Evolutionary conservation across 2,888 invertebrate genomes (phyloP), one percentile per base, ranked within the genome.

Genomic region (Drosophila sordidula): DNA sequence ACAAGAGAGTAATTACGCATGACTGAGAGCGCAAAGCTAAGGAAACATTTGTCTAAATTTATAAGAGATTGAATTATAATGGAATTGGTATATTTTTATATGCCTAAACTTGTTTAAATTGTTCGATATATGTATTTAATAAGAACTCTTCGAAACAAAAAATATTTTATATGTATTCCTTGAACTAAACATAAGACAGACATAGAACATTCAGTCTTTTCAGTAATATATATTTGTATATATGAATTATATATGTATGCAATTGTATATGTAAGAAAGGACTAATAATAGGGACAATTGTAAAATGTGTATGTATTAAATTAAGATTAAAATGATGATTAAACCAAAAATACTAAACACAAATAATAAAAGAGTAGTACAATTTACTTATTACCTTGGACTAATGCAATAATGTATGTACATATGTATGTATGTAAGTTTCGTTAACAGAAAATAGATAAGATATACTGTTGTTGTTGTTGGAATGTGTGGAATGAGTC

Each of bases 241-340:
- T 11, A 25, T 46, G 25, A 16, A 26, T 34, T 41, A n/a, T 50
- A 51, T 45, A 41, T 52, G 41, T 52, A 18, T 39, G 29, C 29
- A 54, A n/a, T 22, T 12, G 55, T 65, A 41, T 65, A 65, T 34
- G 44, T 67, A 25, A 39, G 26, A 56, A 32, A 36, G 26, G 29
- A 46, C 38, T 52, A 38, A 58, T 18, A 49, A 49, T 42, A 14
- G 14, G 36, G 32, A 22, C 39, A 26, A 49, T 44, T 29, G 46
- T 44, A 22, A 47, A 38, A 9, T 29, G 26, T 64, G 25, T 22
- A 39, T 12, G 12, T 12, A 22, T 12, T 11, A 11, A 11, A 11
- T n/a, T 22, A 34, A 6, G 29, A 49, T 18, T 18, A 32, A 8
- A 36, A 25, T 26, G 18, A 26, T 32, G 51, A 44, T 36, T 18